Conservation (phyloP, 2,888 invertebrate species). For the Notodonta dromedarius region DNA sequence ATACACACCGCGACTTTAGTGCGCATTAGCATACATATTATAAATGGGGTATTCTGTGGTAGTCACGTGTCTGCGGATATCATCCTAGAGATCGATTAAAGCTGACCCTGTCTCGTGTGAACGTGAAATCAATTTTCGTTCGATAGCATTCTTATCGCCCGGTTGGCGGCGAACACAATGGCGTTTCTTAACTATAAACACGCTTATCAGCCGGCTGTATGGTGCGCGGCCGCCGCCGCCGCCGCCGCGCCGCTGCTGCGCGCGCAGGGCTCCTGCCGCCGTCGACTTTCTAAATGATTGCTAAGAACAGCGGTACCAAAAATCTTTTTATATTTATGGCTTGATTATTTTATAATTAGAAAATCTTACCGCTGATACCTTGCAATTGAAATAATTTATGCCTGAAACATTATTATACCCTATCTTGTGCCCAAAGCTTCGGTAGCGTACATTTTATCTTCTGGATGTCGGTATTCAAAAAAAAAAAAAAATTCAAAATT, state of each 20-base stretch:
- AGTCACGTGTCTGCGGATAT: neutral
- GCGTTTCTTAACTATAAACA: conserved; percentile 37
- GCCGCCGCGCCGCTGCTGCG: neutral
- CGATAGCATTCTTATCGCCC: conserved; percentile 32
- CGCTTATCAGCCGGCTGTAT: conserved; percentile 28
- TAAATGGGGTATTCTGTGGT: conserved; percentile 42
- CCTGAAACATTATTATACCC: no score
- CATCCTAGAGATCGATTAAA: conserved; percentile 8
- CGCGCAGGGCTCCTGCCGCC: neutral
- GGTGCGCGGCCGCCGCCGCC: conserved; percentile 10
- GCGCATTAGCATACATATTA: conserved; percentile 48
- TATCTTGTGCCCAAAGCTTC: no score
- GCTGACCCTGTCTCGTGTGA: conserved; percentile 13
- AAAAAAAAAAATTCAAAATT: no score
- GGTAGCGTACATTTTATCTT: no score
- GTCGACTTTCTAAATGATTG: conserved; percentile 26
- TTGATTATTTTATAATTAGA: no score
- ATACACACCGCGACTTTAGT: conserved; percentile 40
- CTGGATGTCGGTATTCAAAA: no score
- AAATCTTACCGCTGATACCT: no score
- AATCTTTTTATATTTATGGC: no score
- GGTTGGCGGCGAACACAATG: conserved; percentile 32
- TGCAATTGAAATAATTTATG: no score
- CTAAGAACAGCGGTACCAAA: conserved; percentile 12
- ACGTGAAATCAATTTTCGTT: conserved; percentile 25